Base-by-base conservation (phyloP, 2,113 vertebrate species). In the Macroglossus sobrinus region DNA sequence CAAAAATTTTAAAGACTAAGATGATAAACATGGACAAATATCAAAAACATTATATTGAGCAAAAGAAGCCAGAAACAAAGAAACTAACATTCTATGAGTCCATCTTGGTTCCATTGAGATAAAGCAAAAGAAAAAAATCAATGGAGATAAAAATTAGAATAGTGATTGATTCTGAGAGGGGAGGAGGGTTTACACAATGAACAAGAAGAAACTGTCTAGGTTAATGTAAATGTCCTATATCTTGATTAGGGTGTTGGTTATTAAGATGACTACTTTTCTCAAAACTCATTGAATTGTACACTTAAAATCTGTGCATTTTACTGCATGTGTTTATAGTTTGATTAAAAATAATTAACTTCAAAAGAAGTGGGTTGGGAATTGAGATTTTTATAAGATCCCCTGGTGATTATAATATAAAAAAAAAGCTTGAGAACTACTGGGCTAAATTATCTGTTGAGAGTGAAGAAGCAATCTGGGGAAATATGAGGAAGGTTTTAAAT, bases 291-390 rank as follows among this genome's bases (percentile, higher is more conserved):
- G 40, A 89, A 50, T 26, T 64, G 16, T 68, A 69, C 66, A 33
- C 10, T 80, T 85, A 40, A 71, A 75, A 91, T 66, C 72, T 81
- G 38, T 85, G 45, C 7, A 66, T 76, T 79, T 81, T 68, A 68
- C 35, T 76, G 2, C 13, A 71, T 59, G 9, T 68, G 93, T 96
- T 75, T 89, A 76, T 63, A 66, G 7, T 3, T 85, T 84, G 40
- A 75, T 91, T 94, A 63, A 63, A 81, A 84, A 89, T 96, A 80
- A 93, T 91, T 76, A 82, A 75, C 76, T 82, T 66, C 59, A 84
- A 68, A 92, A 40, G 55, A 57, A 69, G 8, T 81, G 21, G 11
- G 24, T 40, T 59, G 12, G 84, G 61, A 35, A 15, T 4, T 82
- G 38, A 68, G 55, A 74, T 22, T 76, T 84, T 55, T 72, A 15